phyloP scores from a whole-genome alignment of 2,888 invertebrate genomes.

The Ypsolopha scabrella region DNA sequence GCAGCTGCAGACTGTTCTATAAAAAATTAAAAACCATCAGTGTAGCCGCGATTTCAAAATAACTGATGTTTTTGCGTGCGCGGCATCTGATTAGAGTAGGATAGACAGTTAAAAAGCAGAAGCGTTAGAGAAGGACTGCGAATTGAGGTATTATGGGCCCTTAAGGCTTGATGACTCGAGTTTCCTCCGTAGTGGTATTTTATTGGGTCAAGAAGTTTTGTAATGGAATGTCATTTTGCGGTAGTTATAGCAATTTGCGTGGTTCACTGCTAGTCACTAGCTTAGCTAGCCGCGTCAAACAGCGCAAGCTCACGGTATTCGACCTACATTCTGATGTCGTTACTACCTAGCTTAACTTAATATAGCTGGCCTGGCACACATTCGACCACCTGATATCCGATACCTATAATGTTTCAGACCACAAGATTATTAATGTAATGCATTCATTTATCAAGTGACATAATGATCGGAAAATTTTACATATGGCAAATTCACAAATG shows the following conservation, averaged over 20 bases:
- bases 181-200: slow-evolving; percentile 9
- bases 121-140: no score
- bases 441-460: neutral
- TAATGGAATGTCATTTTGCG: slow-evolving; percentile 21
- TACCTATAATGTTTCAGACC: slow-evolving; percentile 6
- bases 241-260: slow-evolving; percentile 31
- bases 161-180: neutral
- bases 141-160: no score
- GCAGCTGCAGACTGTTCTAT: no score
- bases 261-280: neutral
- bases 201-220: slow-evolving; percentile 19
- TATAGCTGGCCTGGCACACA: slow-evolving; percentile 22
- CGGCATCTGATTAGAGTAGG: no score
- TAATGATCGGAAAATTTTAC: neutral
- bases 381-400: slow-evolving; percentile 18
- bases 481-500: neutral
- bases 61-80: no score
- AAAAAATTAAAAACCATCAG: no score
- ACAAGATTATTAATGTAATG: neutral
- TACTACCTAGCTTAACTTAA: slow-evolving; percentile 20
- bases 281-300: neutral
- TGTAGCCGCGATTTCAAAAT: no score
- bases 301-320: no score
- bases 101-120: no score
- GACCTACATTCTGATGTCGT: slow-evolving; percentile 6